phyloP scores from a whole-genome alignment of 2,113 vertebrate genomes.

The Cisticola juncidis region DNA sequence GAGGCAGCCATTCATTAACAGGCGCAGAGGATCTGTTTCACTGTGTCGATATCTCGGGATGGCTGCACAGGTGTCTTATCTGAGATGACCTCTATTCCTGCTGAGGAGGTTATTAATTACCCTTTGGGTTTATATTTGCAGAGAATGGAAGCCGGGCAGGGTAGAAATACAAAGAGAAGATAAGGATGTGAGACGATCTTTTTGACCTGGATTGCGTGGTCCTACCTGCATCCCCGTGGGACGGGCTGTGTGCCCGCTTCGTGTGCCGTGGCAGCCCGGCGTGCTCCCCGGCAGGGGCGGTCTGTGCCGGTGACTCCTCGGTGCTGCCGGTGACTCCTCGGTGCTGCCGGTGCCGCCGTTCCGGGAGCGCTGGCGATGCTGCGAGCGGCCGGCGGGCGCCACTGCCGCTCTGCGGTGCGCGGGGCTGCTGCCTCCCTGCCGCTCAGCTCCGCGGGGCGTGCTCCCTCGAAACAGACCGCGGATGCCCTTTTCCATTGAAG shows the following conservation, averaged over 20 bases:
- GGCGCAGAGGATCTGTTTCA: neutral
- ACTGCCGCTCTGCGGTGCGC: constrained; percentile 9
- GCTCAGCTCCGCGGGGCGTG: neutral
- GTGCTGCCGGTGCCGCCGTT: too few species aligned
- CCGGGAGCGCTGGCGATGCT: neutral
- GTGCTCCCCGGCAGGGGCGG: neutral
- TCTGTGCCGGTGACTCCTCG: neutral
- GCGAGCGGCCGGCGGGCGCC: constrained; percentile 20
- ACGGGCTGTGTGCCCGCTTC: neutral
- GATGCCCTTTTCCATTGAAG: too few species aligned
- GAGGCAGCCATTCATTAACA: neutral
- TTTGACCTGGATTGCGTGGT: neutral
- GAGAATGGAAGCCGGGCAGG: neutral
- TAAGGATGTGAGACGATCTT: neutral
- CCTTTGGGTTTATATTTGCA: neutral
- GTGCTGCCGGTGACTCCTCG: neutral
- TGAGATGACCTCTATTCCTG: neutral
- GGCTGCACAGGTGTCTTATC: neutral
- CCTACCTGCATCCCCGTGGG: neutral
- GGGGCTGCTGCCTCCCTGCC: fast-evolving
- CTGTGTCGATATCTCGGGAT: neutral
- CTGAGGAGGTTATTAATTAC: neutral
- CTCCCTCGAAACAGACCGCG: too few species aligned
- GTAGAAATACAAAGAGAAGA: neutral
- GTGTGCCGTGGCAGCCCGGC: neutral